Evolutionary conservation across 2,888 invertebrate species (phyloP).

Genomic region (Hoplodrina blanda): DNA sequence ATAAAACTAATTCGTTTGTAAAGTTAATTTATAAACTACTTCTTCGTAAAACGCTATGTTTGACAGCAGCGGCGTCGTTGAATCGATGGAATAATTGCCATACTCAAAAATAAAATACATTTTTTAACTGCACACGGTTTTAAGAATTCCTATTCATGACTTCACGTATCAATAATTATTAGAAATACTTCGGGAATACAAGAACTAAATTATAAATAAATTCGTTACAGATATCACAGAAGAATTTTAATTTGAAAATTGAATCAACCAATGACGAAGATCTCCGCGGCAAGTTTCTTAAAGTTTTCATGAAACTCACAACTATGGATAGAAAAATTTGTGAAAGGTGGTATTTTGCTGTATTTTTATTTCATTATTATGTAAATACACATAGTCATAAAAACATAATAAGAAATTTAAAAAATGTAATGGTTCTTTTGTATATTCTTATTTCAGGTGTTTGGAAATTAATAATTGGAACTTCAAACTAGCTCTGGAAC

Average conservation of each 20-base stretch:
- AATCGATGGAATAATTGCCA: slow-evolving; percentile 82
- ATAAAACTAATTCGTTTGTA: slow-evolving; percentile 43
- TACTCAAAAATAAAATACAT: slow-evolving; percentile 46
- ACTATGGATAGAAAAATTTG: slow-evolving; percentile 71
- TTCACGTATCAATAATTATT: slow-evolving; percentile 24
- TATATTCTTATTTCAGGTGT: slow-evolving; percentile 86
- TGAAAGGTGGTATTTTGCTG: slow-evolving; percentile 70
- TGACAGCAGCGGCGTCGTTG: slow-evolving; percentile 80
- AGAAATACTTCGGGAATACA: neutral
- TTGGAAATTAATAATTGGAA: slow-evolving; percentile 92
- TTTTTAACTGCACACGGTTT: slow-evolving; percentile 50
- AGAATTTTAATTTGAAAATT: slow-evolving; percentile 73
- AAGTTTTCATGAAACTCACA: slow-evolving; percentile 81
- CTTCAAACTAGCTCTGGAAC: slow-evolving; percentile 82
- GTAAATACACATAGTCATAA: too few species aligned
- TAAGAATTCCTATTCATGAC: slow-evolving; percentile 44
- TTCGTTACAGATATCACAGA: slow-evolving; percentile 72
- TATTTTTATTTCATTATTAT: neutral
- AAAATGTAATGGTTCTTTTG: too few species aligned
- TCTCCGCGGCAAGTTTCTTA: slow-evolving; percentile 73
- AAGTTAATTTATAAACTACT: slow-evolving; percentile 60
- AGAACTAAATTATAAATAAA: neutral
- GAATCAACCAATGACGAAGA: slow-evolving; percentile 78
- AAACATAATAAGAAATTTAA: too few species aligned
- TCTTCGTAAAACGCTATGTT: slow-evolving; percentile 75